Conservation (phyloP, 2,888 invertebrate genomes). For the Plebejus melissa region DNA sequence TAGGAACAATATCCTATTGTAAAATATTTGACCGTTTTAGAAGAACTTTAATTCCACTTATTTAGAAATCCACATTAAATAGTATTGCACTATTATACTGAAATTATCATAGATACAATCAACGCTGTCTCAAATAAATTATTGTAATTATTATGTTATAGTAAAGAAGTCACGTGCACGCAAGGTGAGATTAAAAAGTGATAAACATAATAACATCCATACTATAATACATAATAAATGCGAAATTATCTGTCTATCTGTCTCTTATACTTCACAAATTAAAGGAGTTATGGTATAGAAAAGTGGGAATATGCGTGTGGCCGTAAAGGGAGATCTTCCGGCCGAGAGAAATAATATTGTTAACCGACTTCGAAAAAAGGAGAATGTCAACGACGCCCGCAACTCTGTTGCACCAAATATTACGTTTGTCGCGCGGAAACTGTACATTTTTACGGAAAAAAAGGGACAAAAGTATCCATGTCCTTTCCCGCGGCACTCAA, state of each 20-base stretch:
- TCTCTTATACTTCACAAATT: no score
- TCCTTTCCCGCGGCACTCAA: no score
- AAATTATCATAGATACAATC: not conserved
- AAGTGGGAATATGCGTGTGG: no score
- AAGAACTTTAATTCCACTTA: not conserved
- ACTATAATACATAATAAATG: not conserved
- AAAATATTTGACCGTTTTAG: not conserved
- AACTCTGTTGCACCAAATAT: no score
- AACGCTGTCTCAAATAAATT: conserved; percentile 2
- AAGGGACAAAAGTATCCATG: no score
- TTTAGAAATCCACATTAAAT: not conserved
- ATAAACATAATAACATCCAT: conserved; percentile 8
- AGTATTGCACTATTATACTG: not conserved
- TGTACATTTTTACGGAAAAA: no score
- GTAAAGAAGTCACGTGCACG: not conserved
- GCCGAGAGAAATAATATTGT: no score
- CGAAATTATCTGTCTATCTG: not conserved
- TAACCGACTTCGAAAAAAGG: no score
- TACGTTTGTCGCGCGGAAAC: no score
- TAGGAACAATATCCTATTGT: not conserved
- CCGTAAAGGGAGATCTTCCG: no score
- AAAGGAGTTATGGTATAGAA: no score
- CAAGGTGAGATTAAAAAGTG: conserved; percentile 17
- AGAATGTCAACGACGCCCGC: no score
- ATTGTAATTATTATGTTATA: not conserved